Evolutionary conservation across 2,797 vertebrate species (phyloP), one percentile per base, ranked within the genome.

Genomic region (Chloroceryle inda): DNA sequence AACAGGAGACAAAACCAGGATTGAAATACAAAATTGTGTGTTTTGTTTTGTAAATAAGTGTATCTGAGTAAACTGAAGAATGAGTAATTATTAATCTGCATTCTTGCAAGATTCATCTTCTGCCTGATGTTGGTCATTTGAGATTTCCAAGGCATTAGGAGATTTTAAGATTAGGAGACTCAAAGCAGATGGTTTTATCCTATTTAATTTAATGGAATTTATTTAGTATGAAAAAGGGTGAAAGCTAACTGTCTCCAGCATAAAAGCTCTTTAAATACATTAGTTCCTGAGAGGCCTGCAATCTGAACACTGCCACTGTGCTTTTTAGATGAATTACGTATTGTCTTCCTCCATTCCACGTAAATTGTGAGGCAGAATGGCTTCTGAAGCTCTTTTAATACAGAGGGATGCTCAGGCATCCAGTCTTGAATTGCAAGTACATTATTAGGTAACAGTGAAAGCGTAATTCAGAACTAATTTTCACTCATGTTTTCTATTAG

Each of bases 201-300:
- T 92, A 88, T 97, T 97, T 96, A 97, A 97, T 97, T 97, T 85
- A 97, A 95, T 97, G 88, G 96, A 95, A 97, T 97, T 94, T 98
- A 97, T 97, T 98, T 97, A 96, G 88, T 85, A 96, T 82, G 84
- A 94, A 92, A 95, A 97, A 97, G 86, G 80, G 79, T 88, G 74
- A 97, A 96, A 95, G 91, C 95, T 96, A 96, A 87, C 97, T 97
- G 97, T 97, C 97, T 98, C 97, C 96, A 97, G 83, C 92, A 96
- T 98, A 97, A 98, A 98, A 98, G 98, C 98, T 94, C 94, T 93
- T 92, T 98, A 98, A 98, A 96, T 96, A 89, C 95, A 96, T 98
- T 98, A 98, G 95, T 49, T 97, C 86, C 89, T 95, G 93, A 97
- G 95, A 96, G 88, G 95, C 76, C 93, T 94, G 94, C 85, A 97